Evolutionary conservation across 2,888 invertebrate genomes (phyloP).

Genomic region (Sinhomidia bicolor): DNA sequence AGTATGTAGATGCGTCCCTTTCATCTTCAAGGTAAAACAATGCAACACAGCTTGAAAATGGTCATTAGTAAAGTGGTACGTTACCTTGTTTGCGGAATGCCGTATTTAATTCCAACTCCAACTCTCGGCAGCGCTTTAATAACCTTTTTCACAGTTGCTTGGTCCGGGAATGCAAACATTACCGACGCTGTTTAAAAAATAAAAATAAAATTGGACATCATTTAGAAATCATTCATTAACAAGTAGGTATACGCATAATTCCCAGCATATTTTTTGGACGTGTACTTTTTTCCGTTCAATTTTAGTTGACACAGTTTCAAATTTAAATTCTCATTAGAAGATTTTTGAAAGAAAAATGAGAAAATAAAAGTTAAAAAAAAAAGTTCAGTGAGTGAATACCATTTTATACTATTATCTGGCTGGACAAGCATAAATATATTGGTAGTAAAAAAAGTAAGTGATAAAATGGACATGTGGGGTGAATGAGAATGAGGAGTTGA

Average conservation of each 20-base stretch:
- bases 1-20: slow-evolving; percentile 12
- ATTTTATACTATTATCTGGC: no score
- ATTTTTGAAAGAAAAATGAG: background rate
- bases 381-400: background rate
- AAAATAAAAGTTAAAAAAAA: background rate
- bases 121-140: slow-evolving; percentile 98
- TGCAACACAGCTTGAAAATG: slow-evolving; percentile 40
- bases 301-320: no score
- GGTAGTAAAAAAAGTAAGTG: slow-evolving; percentile 72
- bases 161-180: slow-evolving; percentile 99
- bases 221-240: background rate
- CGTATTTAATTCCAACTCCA: slow-evolving; percentile 99
- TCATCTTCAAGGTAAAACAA: background rate
- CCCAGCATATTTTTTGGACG: background rate
- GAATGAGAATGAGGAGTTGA: slow-evolving; percentile 72
- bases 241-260: background rate
- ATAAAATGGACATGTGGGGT: slow-evolving; percentile 67
- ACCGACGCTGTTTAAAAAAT: slow-evolving; percentile 95
- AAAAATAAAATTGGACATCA: slow-evolving; percentile 78
- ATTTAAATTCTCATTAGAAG: background rate
- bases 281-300: background rate
- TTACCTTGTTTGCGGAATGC: slow-evolving; percentile 90
- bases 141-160: slow-evolving; percentile 98
- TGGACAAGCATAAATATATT: background rate
- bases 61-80: slow-evolving; percentile 13